phyloP scores from a whole-genome alignment of 2,797 vertebrate species.

The Megaceryle alcyon region DNA sequence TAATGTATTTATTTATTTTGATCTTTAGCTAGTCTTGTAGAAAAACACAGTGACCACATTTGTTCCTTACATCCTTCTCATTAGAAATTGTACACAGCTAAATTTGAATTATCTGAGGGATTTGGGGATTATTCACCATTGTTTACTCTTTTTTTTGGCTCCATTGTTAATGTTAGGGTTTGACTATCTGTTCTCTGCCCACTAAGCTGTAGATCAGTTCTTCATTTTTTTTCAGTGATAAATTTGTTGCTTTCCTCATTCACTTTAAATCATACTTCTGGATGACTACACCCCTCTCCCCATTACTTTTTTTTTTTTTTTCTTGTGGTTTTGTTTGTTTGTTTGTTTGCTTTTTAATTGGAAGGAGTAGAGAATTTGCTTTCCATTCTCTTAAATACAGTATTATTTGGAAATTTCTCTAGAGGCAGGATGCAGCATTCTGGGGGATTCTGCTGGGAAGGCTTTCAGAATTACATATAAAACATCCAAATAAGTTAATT shows the following conservation, averaged over 20 bases:
- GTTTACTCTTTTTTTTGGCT: neutral
- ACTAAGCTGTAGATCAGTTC: neutral
- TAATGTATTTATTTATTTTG: neutral
- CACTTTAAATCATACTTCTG: neutral
- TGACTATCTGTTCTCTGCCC: neutral
- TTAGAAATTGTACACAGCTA: neutral
- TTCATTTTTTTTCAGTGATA: neutral
- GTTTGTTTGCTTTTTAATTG: neutral
- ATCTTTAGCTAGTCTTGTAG: neutral
- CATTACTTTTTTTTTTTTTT: neutral
- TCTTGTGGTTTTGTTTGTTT: too few species aligned
- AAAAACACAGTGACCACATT: neutral
- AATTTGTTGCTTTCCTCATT: neutral
- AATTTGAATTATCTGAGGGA: neutral
- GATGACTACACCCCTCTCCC: neutral
- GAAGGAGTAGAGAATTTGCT: neutral
- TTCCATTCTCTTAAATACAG: neutral
- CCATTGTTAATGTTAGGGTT: neutral
- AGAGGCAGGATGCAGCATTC: neutral
- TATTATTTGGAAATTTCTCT: constrained; percentile 40
- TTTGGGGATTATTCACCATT: neutral
- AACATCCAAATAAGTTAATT: neutral
- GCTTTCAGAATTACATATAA: constrained; percentile 29
- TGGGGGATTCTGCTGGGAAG: neutral
- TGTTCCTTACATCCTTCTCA: neutral